Evolutionary conservation across 2,113 vertebrate species (phyloP), one percentile per base, ranked within the genome.

Genomic region (Pygoscelis antarcticus): DNA sequence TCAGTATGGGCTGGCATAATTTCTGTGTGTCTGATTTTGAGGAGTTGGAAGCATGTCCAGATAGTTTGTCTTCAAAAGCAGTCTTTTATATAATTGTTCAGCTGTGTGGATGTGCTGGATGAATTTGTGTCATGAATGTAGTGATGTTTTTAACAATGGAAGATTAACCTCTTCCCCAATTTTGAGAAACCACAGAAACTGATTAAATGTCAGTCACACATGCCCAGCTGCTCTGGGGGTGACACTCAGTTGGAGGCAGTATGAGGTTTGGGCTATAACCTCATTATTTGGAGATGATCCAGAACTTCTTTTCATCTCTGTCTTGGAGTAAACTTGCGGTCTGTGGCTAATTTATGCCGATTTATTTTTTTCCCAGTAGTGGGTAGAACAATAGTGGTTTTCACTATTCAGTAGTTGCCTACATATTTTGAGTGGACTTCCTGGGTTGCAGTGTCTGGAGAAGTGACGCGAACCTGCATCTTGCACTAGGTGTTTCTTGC

Each of bases 41-140:
- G 16, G 66, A 74, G 23, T 16, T 85, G 74, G 69, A 87, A 84
- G 13, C 3, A 1, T 46, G 22, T 69, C 77, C 81, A 74, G 34
- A 89, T 69, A 78, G 40, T 66, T 90, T 79, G 51, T 21, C 36
- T 93, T 91, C 77, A 80, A 61, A 95, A 61, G n/a, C 38, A 86
- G 64, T 71, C 55, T 83, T 96, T 91, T 74, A n/a, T 71, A 5
- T 83, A 96, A 89, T 89, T 76, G 83, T 69, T 96, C 74, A 94
- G 81, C 89, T 93, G 58, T 68, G 66, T 55, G 49, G 62, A 80
- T 3, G 1, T 93, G 57, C 40, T 91, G 65, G 74, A 92, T 93
- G 38, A 84, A 84, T 69, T 21, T 81, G 51, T 87, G 64, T 89
- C 17, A 3, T 71, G 77, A 89, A 79, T 79, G 49, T 61, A 87